Conservation (phyloP, 1,140 invertebrate species). For the Akabosia matsudoensis region DNA sequence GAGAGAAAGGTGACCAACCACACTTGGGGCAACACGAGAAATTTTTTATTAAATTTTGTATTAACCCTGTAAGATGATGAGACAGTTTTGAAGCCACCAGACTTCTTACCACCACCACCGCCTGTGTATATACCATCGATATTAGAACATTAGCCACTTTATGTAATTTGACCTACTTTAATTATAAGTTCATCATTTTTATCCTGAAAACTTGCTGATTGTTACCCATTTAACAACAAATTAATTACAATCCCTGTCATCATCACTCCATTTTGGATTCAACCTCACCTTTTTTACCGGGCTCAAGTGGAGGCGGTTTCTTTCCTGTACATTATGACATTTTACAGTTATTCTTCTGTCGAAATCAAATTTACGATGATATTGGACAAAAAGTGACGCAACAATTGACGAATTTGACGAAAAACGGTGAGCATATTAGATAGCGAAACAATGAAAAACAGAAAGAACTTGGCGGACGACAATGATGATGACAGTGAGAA, state of each 20-base stretch:
- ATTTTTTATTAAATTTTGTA: conserved; percentile 8
- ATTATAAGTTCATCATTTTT: no score
- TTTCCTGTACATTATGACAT: neutral
- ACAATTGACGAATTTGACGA: neutral
- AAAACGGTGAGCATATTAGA: no score
- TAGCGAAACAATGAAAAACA: neutral
- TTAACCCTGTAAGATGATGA: conserved; percentile 83
- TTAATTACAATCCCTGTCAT: no score
- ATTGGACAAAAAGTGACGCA: neutral
- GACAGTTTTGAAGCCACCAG: conserved; percentile 93
- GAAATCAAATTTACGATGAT: neutral
- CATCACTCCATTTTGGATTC: neutral
- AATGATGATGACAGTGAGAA: neutral
- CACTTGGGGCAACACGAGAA: conserved; percentile 7
- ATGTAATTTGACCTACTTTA: no score
- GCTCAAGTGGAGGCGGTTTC: neutral
- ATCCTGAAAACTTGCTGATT: no score
- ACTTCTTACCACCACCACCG: conserved; percentile 65
- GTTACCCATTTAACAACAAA: no score
- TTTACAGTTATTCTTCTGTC: neutral
- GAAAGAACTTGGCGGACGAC: no score
- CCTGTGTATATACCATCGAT: neutral
- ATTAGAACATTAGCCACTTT: no score
- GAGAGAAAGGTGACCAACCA: conserved; percentile 4
- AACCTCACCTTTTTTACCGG: neutral